Evolutionary conservation across 1,140 invertebrate genomes (phyloP), one percentile per base, ranked within the genome.

Genomic region (Ostrea denselamellosa): DNA sequence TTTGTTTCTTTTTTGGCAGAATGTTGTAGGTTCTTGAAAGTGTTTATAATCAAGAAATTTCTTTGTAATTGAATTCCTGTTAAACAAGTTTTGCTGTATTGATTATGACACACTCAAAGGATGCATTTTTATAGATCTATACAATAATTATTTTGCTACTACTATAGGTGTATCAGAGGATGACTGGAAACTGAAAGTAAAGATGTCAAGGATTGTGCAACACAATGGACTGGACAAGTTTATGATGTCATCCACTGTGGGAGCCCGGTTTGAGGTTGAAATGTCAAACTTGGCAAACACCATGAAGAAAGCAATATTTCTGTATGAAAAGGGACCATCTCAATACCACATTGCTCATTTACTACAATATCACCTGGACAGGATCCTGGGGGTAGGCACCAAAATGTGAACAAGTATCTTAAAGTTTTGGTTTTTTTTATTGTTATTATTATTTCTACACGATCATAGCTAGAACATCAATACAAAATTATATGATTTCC

Each of bases 371-470:
- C 89, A 92, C 25, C 85, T 93, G 22, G 93, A 94, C 85, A 90
- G 93, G 25, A 68, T 94, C 1, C 87, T 94, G 28, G 93, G 93
- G 89, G 93, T 94, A 91, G 89, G 93, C 89, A 56, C 56, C 17
- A 83, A 83, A 25, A 51, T 0, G 8, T 19, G 62, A 8, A 62
- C 92, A 25, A 25, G 89, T 9, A 56, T 87, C 8, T 28, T 25
- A 44, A 44, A 5, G 5, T 44, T 44, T 44, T 44, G n/a, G n/a
- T n/a, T n/a, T n/a, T n/a, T n/a, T n/a, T n/a, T n/a, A n/a, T 44
- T 44, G 5, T 44, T 44, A 44, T 5, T 44, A 44, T 44, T 44
- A 44, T 44, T 44, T 44, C 34, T 44, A 44, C 5, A 44, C 34
- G 5, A 44, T 44, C 34, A 44, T 44, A 44, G 5, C 34, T 5